Evolutionary conservation across 2,113 vertebrate genomes (phyloP).

Genomic region (Strigops habroptila): DNA sequence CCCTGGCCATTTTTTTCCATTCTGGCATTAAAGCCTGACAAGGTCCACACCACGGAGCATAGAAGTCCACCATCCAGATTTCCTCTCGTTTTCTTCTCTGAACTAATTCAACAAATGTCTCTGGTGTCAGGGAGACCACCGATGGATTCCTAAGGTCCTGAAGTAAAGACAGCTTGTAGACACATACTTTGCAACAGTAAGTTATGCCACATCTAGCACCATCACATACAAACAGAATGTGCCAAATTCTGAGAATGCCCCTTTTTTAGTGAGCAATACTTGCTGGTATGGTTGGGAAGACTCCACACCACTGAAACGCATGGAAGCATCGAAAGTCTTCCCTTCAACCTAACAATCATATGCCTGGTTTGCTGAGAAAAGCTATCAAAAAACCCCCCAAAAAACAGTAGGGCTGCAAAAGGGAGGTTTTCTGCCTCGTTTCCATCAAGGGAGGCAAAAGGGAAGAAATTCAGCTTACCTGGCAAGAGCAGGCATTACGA

Average conservation of each 20-base stretch:
- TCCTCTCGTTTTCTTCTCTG: constrained; percentile 76
- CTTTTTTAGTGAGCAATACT: neutral
- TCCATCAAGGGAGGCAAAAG: neutral
- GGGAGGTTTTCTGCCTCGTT: neutral
- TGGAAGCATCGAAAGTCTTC: neutral
- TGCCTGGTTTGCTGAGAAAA: neutral
- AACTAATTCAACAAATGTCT: constrained; percentile 84
- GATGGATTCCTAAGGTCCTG: constrained; percentile 93
- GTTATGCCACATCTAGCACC: neutral
- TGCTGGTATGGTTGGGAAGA: neutral
- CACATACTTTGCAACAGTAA: neutral
- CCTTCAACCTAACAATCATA: neutral
- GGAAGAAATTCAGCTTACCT: neutral
- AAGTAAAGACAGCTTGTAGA: neutral
- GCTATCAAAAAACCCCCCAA: neutral
- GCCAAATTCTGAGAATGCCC: neutral
- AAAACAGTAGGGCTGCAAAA: neutral
- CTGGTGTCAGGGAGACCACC: constrained; percentile 83
- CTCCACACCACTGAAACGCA: neutral
- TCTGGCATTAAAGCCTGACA: constrained; percentile 94
- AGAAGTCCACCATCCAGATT: constrained; percentile 94
- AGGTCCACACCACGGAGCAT: constrained; percentile 95
- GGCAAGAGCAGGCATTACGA: neutral
- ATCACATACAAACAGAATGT: neutral
- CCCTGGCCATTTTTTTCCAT: constrained; percentile 96